Conservation (phyloP, 1,140 invertebrate species). For the Plectrocnemia conspersa region DNA sequence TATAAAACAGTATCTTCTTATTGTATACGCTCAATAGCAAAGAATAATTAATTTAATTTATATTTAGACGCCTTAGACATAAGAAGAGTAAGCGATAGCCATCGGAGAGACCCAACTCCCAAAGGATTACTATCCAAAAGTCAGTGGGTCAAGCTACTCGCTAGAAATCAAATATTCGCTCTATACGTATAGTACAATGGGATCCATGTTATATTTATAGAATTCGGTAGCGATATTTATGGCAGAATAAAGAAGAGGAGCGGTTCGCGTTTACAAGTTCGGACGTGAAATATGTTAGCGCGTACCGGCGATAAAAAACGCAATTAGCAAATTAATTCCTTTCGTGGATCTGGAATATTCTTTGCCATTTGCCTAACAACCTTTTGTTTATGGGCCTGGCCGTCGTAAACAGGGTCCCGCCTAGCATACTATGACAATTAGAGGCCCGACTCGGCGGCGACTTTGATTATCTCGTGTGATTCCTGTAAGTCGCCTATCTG, state of each 20-base stretch:
- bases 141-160: too few relatives aligned
- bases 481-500: too few relatives aligned
- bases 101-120: too few relatives aligned
- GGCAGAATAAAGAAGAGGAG: constrained; percentile 29
- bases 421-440: constrained; percentile 15
- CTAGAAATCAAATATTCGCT: constrained; percentile 12
- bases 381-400: constrained; percentile 18
- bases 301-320: constrained; percentile 30
- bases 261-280: constrained; percentile 31
- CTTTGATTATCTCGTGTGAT: background rate
- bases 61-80: too few relatives aligned
- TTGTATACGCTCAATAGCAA: too few relatives aligned
- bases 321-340: constrained; percentile 36
- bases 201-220: background rate
- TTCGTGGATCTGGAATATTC: constrained; percentile 23
- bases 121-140: too few relatives aligned
- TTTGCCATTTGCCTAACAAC: constrained; percentile 9
- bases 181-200: background rate
- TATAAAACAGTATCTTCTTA: too few relatives aligned
- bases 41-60: too few relatives aligned
- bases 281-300: constrained; percentile 29
- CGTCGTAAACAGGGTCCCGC: constrained; percentile 16
- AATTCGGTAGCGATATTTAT: constrained; percentile 16
- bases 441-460: constrained; percentile 22
- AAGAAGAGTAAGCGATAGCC: too few relatives aligned